These are phyloP conservation scores for Cololabis saira DNA, from an alignment of 2,113 vertebrate genomes.

Conservation along the genomic window DNA sequence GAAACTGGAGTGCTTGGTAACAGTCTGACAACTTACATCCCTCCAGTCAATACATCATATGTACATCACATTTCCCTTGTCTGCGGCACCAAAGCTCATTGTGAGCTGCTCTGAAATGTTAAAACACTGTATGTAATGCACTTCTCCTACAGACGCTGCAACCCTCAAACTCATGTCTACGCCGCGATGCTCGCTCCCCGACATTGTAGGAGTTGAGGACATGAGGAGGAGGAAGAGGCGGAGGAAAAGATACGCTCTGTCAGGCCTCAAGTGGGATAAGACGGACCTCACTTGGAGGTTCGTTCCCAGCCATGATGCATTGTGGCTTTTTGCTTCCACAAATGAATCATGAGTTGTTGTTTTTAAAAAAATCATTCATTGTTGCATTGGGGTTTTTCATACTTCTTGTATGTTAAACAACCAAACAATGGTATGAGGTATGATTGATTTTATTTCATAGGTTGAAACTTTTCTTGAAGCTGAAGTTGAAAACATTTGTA, in stretches of 20 bases:
- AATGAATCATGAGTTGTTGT: conserved; percentile 10
- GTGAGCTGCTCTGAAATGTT: conserved; percentile 10
- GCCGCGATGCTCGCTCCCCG: conserved; percentile 90
- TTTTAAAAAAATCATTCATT: not conserved
- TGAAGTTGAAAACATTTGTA: not conserved
- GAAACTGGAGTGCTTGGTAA: conserved; percentile 87
- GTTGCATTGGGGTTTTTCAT: not conserved
- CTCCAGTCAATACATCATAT: not conserved
- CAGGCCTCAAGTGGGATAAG: conserved; percentile 84
- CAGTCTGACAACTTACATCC: not conserved
- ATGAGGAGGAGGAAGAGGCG: conserved; percentile 77
- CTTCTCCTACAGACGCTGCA: conserved; percentile 70
- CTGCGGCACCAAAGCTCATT: not conserved
- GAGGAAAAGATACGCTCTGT: conserved; percentile 83
- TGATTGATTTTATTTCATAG: not conserved
- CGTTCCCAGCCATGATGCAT: conserved; percentile 41
- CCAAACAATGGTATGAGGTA: not conserved
- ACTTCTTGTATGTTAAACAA: not conserved
- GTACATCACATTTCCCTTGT: not conserved
- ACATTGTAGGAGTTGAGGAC: conserved; percentile 83
- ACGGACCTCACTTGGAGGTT: conserved; percentile 86
- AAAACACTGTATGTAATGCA: conserved; percentile 6
- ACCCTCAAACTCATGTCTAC: conserved; percentile 84
- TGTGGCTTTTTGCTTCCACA: not conserved
- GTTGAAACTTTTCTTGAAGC: not conserved